Evolutionary conservation across 2,797 vertebrate genomes (phyloP), one percentile per base, ranked within the genome.

Genomic region (Pelodytes ibericus): DNA sequence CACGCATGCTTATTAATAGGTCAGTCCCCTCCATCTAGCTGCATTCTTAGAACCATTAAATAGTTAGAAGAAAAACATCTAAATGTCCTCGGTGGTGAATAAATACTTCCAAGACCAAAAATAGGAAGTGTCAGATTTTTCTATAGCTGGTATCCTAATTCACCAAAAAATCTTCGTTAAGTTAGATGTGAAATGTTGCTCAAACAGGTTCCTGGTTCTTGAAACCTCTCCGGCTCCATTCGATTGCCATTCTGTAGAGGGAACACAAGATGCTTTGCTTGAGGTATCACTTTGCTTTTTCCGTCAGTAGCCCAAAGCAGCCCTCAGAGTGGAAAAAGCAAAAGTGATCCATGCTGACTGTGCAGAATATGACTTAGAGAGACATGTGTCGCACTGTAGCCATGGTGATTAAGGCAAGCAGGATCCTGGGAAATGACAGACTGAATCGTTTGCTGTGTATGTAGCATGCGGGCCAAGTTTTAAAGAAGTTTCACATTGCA

Each of bases 191-290:
- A 74, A 85, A 87, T 61, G 75, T 81, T 77, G 84, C 82, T 86
- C 88, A 87, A 85, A 81, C n/a, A 64, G 83, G 86, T 88, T 84
- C 85, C 67, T 33, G 57, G 77, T 83, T 85, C 91, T 90, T 85
- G 90, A 82, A 85, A 81, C 85, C 88, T 83, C 87, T 84, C 87
- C 87, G 82, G 87, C 83, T 90, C 87, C 89, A 83, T 87, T 91
- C 92, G 85, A 88, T 87, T 78, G 87, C 81, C 80, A 80, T 85
- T 95, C 95, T 99, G 95, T 85, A 94, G 94, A 96, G 91, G 93
- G 94, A 98, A 96, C 92, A 99, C 89, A 97, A 96, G 90, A 97
- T 86, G 92, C 90, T 92, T 91, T 85, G 86, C 91, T 94, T 94
- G 88, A 96, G 93, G 92, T 91, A 89, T 93, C 87, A 81, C 71